A percentile compares a stretch with the other conserved stretches of the same genome.
Evolutionary conservation across 2,888 invertebrate species (phyloP).

Genomic region (Entomobrya proxima): DNA sequence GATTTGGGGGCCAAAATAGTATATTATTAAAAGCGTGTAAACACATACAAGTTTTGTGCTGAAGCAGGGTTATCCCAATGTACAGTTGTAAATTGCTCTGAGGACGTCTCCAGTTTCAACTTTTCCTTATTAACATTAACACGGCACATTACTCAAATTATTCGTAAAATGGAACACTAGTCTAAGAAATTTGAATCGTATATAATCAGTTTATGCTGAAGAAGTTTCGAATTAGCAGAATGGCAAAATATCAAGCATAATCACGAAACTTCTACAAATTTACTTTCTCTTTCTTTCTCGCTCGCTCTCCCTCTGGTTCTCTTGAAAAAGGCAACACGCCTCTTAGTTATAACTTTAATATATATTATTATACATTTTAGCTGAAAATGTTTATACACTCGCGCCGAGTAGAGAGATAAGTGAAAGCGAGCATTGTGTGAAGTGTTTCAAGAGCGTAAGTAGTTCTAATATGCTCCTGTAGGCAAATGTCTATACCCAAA

Average conservation of each 20-base stretch:
- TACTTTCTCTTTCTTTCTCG: not conserved
- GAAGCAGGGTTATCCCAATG: not conserved
- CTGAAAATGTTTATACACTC: not conserved
- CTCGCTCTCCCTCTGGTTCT: not conserved
- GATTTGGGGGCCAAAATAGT: no score
- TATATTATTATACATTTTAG: not conserved
- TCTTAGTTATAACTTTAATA: not conserved
- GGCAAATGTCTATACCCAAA: no score
- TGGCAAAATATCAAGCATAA: constrained; percentile 32
- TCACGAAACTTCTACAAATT: constrained; percentile 18
- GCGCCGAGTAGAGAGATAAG: not conserved
- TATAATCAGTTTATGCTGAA: constrained; percentile 22
- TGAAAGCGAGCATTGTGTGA: not conserved
- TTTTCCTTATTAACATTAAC: constrained; percentile 31
- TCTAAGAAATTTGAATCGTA: constrained; percentile 1
- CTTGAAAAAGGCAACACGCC: not conserved
- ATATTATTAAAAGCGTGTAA: no score
- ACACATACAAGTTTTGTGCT: no score
- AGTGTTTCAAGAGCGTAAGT: not conserved
- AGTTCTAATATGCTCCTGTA: no score
- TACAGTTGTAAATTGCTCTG: not conserved
- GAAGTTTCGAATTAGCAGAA: constrained; percentile 20
- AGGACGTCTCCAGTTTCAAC: not conserved
- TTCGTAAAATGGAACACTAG: constrained; percentile 14
- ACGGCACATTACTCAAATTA: constrained; percentile 39